A percentile compares a stretch with the other conserved stretches of the same genome.
These are phyloP conservation scores for Hoplostethus mediterraneus DNA, from an alignment of 2,797 vertebrate species.

Conservation along the genomic window DNA sequence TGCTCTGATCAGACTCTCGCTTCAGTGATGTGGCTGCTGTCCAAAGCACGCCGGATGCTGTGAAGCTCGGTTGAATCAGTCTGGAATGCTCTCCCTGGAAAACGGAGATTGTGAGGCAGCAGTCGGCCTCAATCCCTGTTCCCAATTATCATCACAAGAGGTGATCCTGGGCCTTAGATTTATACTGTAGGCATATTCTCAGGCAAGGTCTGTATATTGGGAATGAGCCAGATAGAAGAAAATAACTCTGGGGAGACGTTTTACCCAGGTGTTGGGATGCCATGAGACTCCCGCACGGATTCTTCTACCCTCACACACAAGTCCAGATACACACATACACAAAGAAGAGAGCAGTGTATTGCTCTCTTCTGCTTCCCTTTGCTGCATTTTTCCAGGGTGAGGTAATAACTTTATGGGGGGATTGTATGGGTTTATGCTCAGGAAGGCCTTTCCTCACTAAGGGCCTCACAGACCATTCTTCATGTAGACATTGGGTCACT, in stretches of 20 bases:
- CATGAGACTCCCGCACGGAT: slow-evolving; percentile 55
- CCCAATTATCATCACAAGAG: slow-evolving; percentile 75
- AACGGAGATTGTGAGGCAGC: slow-evolving; percentile 64
- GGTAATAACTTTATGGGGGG: slow-evolving; percentile 77
- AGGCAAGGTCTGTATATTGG: slow-evolving; percentile 54
- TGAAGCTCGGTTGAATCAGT: slow-evolving; percentile 70
- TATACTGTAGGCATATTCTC: slow-evolving; percentile 56
- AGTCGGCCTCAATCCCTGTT: slow-evolving; percentile 74
- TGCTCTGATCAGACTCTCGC: slow-evolving; percentile 55
- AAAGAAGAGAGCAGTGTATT: too few relatives aligned
- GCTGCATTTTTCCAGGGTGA: slow-evolving; percentile 78
- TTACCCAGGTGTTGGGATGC: slow-evolving; percentile 70
- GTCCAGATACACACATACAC: slow-evolving; percentile 55
- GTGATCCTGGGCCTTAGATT: slow-evolving; percentile 67
- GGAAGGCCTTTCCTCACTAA: slow-evolving; percentile 61
- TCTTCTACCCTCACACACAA: slow-evolving; percentile 50
- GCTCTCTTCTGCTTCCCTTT: slow-evolving; percentile 40
- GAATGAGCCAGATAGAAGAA: slow-evolving; percentile 51
- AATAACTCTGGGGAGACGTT: slow-evolving; percentile 51
- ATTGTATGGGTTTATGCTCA: slow-evolving; percentile 65
- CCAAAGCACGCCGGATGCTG: slow-evolving; percentile 70
- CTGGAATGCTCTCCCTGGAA: slow-evolving; percentile 74
- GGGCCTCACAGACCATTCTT: slow-evolving; percentile 70
- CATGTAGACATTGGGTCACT: slow-evolving; percentile 63
- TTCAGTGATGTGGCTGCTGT: slow-evolving; percentile 65